Percentiles rank a stretch among this genome's conserved stretches.
Conservation (phyloP, 2,888 invertebrate species). For the Oxytorus armatus region DNA sequence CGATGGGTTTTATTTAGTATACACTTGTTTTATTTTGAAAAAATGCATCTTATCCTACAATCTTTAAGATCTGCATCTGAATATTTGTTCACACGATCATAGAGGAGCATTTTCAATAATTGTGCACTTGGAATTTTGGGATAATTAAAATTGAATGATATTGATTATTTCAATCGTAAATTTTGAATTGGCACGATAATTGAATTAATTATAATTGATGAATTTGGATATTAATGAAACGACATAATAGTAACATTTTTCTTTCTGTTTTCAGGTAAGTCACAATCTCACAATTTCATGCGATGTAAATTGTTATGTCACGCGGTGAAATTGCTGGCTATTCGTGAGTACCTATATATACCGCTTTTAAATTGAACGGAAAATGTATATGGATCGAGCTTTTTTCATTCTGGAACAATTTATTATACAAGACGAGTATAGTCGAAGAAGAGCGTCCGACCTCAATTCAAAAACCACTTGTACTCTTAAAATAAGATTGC, state of each 20-base stretch:
- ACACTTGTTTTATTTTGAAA: too few species aligned
- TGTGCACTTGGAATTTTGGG: too few species aligned
- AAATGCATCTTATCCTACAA: too few species aligned
- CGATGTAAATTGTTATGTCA: slow-evolving; percentile 9
- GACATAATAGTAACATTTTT: slow-evolving; percentile 15
- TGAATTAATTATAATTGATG: too few species aligned
- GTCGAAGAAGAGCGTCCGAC: not conserved
- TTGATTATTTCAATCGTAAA: too few species aligned
- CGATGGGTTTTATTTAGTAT: too few species aligned
- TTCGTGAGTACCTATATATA: slow-evolving; percentile 24
- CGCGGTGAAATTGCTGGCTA: not conserved
- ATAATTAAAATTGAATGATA: too few species aligned
- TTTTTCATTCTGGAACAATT: not conserved
- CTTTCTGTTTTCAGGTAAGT: slow-evolving; percentile 70
- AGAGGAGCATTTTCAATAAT: too few species aligned
- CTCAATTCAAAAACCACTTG: not conserved
- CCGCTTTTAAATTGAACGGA: not conserved
- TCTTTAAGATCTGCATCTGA: too few species aligned
- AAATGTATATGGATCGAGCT: not conserved
- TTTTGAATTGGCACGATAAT: too few species aligned
- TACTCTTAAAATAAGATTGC: slow-evolving; percentile 11
- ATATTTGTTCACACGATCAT: too few species aligned
- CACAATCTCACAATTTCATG: not conserved
- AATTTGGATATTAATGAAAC: not conserved
- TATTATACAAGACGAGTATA: not conserved